phyloP scores from a whole-genome alignment of 1,140 invertebrate species.

The Drosophila watanabei region DNA sequence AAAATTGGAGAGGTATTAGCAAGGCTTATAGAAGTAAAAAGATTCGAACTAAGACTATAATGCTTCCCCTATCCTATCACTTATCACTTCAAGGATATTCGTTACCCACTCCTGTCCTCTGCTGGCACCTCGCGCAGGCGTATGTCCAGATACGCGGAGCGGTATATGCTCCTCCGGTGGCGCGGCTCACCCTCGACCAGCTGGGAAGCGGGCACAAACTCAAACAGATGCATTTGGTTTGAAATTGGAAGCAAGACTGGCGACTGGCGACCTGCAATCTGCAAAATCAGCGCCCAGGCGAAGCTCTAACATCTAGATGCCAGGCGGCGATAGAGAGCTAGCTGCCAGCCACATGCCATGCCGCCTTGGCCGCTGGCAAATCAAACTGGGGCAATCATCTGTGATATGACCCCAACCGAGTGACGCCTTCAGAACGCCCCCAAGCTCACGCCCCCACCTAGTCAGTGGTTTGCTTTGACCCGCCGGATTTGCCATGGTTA shows the following conservation, averaged over 20 bases:
- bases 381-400: conserved; percentile 67
- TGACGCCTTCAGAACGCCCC: conserved; percentile 15
- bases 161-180: conserved; percentile 66
- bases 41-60: too few relatives aligned
- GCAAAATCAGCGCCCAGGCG: conserved; percentile 6
- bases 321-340: conserved; percentile 25
- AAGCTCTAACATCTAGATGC: conserved; percentile 13
- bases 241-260: conserved; percentile 23
- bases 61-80: neutral
- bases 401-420: conserved; percentile 26
- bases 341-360: conserved; percentile 33
- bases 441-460: neutral
- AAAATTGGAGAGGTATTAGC: neutral
- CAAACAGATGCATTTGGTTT: conserved; percentile 71
- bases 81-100: neutral
- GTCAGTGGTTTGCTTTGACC: conserved; percentile 68
- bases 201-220: conserved; percentile 77
- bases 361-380: conserved; percentile 37
- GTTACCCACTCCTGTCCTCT: conserved; percentile 1
- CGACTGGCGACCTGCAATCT: conserved; percentile 18
- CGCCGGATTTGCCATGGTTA: conserved; percentile 58
- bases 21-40: neutral
- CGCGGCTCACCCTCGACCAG: conserved; percentile 47
- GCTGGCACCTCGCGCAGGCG: conserved; percentile 47
- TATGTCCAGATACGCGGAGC: conserved; percentile 75